These are phyloP conservation scores for Trimorus sp. DNA, from an alignment of 2,888 invertebrate genomes.

Conservation along the genomic window DNA sequence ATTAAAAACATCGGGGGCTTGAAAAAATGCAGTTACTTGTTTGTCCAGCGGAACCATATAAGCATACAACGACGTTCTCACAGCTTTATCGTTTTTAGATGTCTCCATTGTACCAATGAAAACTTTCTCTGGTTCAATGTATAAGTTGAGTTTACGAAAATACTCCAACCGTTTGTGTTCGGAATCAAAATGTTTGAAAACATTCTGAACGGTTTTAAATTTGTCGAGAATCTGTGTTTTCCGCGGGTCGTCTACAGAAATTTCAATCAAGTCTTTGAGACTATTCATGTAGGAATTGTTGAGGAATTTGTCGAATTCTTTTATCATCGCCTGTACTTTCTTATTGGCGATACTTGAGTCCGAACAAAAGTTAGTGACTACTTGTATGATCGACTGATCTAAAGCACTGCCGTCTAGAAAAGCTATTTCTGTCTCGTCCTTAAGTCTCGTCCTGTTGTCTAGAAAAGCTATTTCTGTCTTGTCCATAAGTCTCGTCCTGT, in stretches of 20 bases:
- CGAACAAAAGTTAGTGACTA: too few species aligned
- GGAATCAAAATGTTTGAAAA: not conserved
- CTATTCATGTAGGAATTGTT: constrained; percentile 14
- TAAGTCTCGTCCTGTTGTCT: too few species aligned
- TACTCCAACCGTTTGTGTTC: not conserved
- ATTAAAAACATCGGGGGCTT: not conserved
- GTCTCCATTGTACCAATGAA: constrained; percentile 9
- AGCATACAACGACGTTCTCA: constrained; percentile 1
- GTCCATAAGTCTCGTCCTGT: too few species aligned
- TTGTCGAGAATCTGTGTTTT: not conserved
- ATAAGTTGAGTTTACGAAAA: not conserved
- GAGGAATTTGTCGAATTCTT: constrained; percentile 2
- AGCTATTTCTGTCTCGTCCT: too few species aligned
- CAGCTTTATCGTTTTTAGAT: not conserved
- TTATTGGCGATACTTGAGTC: too few species aligned
- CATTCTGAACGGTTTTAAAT: not conserved
- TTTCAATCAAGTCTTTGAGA: constrained; percentile 3
- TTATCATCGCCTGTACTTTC: not conserved
- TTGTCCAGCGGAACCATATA: not conserved
- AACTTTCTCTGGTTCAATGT: constrained; percentile 2
- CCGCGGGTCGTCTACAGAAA: not conserved
- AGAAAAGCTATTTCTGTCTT: too few species aligned
- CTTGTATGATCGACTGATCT: too few species aligned
- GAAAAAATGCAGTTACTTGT: not conserved
- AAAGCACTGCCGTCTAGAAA: too few species aligned